These are phyloP conservation scores for Indicator indicator DNA, from an alignment of 2,113 vertebrate species.

Conservation along the genomic window DNA sequence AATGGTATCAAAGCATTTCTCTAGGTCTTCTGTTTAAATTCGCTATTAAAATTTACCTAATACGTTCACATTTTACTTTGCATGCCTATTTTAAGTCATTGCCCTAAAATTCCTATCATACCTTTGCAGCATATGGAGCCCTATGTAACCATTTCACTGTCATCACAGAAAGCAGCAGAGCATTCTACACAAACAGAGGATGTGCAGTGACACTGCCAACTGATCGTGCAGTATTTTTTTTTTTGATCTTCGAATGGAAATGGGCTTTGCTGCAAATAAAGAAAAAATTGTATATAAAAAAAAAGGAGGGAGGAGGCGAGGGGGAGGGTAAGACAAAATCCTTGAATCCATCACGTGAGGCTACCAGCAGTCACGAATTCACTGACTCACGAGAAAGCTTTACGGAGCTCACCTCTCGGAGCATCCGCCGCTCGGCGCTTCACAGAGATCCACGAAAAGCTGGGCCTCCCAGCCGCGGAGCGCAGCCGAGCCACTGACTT, in stretches of 20 bases:
- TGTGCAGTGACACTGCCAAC: neutral
- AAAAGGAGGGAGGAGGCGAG: too few relatives aligned
- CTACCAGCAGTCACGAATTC: neutral
- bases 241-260: neutral
- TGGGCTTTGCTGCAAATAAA: neutral
- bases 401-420: neutral
- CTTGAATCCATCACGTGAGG: neutral
- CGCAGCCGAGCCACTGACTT: neutral
- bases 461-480: neutral
- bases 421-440: neutral
- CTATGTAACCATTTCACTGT: neutral
- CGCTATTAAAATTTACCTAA: neutral
- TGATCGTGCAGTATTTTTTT: neutral
- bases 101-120: constrained; percentile 22
- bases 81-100: neutral
- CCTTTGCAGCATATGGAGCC: neutral
- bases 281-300: neutral
- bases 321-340: too few relatives aligned
- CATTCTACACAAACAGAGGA: neutral
- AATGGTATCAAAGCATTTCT: fast-evolving
- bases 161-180: neutral
- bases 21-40: neutral
- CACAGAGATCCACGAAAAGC: neutral
- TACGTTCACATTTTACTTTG: neutral
- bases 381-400: neutral